Base-by-base conservation (phyloP, 2,888 invertebrate species). In the Tetanocera ferruginea region DNA sequence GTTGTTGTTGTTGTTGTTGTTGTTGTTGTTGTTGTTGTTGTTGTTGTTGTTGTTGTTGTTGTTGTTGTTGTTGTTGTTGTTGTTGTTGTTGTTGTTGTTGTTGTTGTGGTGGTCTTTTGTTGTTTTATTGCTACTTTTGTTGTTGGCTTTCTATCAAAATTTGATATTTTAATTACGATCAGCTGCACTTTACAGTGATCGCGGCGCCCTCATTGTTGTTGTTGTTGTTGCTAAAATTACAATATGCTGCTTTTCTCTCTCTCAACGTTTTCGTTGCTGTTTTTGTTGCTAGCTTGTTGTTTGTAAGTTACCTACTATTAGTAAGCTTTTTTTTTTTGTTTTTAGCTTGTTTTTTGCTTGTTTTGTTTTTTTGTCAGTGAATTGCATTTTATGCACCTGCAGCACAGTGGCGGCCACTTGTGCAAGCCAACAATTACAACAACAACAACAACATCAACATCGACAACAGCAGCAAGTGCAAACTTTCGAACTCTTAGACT, bases 141-240 rank as follows among this genome's bases (percentile, higher is more conserved):
- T 77, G 77, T 77, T 79, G 79, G 77, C 79, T 77, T 77, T 60
- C 74, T 76, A 79, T 77, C 74, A 79, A 79, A 77, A 79, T 79
- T 77, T 79, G 79, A 79, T 79, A 77, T 79, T 79, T 79, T 79
- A 79, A 79, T 79, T 79, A 55, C 66, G 75, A 51, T 75, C 75
- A 75, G 75, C 75, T 75, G 75, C 75, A 66, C 34, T 37, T 57
- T 23, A 64, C 49, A 11, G 31, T 28, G 49, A 43, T 37, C 31
- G 75, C 37, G 66, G 75, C 75, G 75, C 75, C 75, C 75, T 67
- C 75, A 66, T 75, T 66, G 75, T 75, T 75, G 49, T 52, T 66
- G 66, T 75, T 66, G 75, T 75, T 75, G 49, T 52, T 66, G 66
- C 75, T 66, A 55, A 75, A 75, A 75, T 66, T 66, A 52, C 75